These are phyloP conservation scores for Hemaris fuciformis DNA, from an alignment of 2,888 invertebrate species.

Conservation along the genomic window DNA sequence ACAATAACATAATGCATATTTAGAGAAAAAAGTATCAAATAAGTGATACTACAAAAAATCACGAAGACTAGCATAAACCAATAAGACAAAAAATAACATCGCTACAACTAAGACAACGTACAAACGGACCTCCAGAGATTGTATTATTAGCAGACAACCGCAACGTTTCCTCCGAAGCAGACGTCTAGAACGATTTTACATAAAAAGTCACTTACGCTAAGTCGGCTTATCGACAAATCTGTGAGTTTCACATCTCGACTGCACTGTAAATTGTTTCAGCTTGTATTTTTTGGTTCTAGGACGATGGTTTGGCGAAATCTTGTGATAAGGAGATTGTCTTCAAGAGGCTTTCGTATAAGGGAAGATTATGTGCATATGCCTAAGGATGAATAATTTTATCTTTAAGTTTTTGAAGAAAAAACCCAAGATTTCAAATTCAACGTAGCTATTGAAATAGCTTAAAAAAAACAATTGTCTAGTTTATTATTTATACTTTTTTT, in stretches of 20 bases:
- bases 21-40: too few species aligned
- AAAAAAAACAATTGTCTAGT: too few species aligned
- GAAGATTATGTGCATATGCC: background rate
- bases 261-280: slow-evolving; percentile 14
- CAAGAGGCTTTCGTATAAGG: background rate
- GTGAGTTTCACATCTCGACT: slow-evolving; percentile 17
- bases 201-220: slow-evolving; percentile 46
- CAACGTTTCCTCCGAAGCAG: slow-evolving; percentile 34
- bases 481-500: too few species aligned
- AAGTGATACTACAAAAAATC: background rate
- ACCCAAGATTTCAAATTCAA: too few species aligned
- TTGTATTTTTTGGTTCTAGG: background rate
- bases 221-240: slow-evolving; percentile 32
- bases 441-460: too few species aligned
- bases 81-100: background rate
- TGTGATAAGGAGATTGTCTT: background rate
- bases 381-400: background rate
- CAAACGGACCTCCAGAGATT: background rate
- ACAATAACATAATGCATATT: too few species aligned
- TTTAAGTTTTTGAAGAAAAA: background rate
- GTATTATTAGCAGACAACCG: slow-evolving; percentile 25
- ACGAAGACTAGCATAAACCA: background rate
- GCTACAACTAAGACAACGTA: slow-evolving; percentile 12
- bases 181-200: slow-evolving; percentile 37
- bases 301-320: background rate